Conservation (phyloP, 2,888 invertebrate species). For the Ligdia adustata region DNA sequence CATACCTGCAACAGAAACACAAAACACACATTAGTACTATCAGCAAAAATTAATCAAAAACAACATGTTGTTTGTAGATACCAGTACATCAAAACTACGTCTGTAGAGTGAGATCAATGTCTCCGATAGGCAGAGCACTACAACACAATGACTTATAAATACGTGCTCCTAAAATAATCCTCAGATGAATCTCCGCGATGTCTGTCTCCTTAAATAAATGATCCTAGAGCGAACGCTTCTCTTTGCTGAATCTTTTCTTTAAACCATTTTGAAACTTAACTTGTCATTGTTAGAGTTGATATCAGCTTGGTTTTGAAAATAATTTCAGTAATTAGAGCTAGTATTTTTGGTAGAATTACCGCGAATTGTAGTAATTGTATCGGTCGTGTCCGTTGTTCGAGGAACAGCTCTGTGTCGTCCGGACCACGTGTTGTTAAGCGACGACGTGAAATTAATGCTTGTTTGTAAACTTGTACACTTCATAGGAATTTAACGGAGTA, state of each 20-base stretch:
- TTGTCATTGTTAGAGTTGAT: neutral
- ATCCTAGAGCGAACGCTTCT: conserved; percentile 23
- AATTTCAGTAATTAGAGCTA: conserved; percentile 16
- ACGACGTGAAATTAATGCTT: no score
- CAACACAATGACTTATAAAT: conserved; percentile 12
- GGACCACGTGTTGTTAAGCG: neutral
- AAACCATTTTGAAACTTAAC: conserved; percentile 8
- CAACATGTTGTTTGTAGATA: no score
- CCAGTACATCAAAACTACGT: no score
- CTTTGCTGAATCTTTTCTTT: neutral
- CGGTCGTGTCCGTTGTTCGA: conserved; percentile 10
- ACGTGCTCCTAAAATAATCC: conserved; percentile 24
- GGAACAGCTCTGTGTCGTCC: neutral
- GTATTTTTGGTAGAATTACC: conserved; percentile 19
- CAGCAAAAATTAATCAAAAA: no score
- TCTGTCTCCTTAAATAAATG: conserved; percentile 26
- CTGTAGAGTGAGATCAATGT: no score
- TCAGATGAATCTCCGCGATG: conserved; percentile 18
- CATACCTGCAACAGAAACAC: conserved; percentile 5
- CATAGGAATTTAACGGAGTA: no score
- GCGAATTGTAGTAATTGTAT: conserved; percentile 18
- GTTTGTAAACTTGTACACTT: no score
- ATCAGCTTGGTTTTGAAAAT: neutral
- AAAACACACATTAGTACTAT: neutral
- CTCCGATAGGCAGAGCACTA: no score